These are phyloP conservation scores for Dimorphilus gyrociliatus DNA, from an alignment of 2,888 invertebrate species.

Conservation along the genomic window DNA sequence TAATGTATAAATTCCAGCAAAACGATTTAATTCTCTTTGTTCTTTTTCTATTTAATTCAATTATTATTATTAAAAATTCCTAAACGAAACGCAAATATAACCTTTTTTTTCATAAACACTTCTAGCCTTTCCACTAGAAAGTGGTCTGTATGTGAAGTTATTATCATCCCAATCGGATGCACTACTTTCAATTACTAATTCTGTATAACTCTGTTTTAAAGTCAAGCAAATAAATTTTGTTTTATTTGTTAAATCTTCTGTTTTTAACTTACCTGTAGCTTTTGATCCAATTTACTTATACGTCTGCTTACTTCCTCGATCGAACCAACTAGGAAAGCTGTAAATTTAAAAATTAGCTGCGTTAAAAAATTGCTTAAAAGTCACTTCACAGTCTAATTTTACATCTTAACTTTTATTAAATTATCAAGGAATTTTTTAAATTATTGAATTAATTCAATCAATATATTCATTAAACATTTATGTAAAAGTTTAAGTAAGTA, in stretches of 20 bases:
- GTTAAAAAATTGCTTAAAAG: no score
- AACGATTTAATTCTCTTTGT: slow-evolving; percentile 25
- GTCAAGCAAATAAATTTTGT: no score
- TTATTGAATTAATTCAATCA: no score
- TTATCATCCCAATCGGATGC: slow-evolving; percentile 13
- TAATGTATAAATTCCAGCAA: slow-evolving; percentile 31
- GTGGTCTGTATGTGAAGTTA: slow-evolving; percentile 1
- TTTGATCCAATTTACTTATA: slow-evolving; percentile 28
- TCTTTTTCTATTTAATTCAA: slow-evolving; percentile 19
- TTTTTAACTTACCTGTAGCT: no score
- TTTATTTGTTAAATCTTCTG: no score
- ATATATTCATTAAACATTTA: no score
- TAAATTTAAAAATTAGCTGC: no score
- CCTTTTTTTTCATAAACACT: slow-evolving; percentile 1
- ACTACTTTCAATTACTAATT: slow-evolving; percentile 27
- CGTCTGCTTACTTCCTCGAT: slow-evolving; percentile 29
- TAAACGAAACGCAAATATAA: background rate
- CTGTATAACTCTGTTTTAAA: slow-evolving; percentile 25
- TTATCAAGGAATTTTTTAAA: no score
- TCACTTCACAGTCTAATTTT: no score
- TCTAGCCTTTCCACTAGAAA: slow-evolving; percentile 1
- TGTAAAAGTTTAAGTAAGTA: no score
- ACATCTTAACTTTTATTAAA: no score
- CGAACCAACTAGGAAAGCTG: slow-evolving; percentile 34
- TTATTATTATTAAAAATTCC: background rate